Conservation (phyloP, 2,797 vertebrate genomes). For the Galagoides demidoff region DNA sequence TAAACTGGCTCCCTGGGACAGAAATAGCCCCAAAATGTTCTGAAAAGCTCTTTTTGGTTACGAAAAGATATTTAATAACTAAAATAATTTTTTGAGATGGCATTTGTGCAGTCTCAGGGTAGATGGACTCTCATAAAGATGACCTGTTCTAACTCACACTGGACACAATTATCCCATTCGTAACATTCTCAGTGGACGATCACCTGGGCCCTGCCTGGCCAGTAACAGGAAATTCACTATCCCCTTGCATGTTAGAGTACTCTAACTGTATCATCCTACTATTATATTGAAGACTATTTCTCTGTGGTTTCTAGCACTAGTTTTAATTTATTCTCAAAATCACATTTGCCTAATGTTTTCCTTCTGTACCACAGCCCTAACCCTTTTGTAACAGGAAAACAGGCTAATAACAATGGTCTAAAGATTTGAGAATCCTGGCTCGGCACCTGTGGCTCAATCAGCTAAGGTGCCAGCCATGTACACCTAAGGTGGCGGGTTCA, state of each 20-base stretch:
- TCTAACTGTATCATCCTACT: not conserved
- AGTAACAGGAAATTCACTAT: not conserved
- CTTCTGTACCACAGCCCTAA: not conserved
- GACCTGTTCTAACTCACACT: not conserved
- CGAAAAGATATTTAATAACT: not conserved
- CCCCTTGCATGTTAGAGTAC: not conserved
- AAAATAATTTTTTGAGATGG: not conserved
- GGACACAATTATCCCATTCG: not conserved
- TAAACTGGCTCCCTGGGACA: not conserved
- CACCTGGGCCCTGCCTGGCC: not conserved
- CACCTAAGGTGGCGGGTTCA: no score
- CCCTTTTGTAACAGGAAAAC: not conserved
- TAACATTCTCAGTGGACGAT: not conserved
- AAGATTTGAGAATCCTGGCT: not conserved
- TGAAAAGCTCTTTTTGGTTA: not conserved
- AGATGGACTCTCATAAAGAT: not conserved
- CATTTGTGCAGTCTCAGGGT: not conserved
- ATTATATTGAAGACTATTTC: not conserved
- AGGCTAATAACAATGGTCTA: not conserved
- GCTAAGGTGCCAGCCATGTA: no score
- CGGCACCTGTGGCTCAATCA: no score
- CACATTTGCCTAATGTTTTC: not conserved
- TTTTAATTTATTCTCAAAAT: not conserved
- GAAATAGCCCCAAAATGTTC: not conserved
- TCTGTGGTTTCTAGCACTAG: not conserved